phyloP scores from a whole-genome alignment of 2,888 invertebrate species.

The Teleiodes luculella region DNA sequence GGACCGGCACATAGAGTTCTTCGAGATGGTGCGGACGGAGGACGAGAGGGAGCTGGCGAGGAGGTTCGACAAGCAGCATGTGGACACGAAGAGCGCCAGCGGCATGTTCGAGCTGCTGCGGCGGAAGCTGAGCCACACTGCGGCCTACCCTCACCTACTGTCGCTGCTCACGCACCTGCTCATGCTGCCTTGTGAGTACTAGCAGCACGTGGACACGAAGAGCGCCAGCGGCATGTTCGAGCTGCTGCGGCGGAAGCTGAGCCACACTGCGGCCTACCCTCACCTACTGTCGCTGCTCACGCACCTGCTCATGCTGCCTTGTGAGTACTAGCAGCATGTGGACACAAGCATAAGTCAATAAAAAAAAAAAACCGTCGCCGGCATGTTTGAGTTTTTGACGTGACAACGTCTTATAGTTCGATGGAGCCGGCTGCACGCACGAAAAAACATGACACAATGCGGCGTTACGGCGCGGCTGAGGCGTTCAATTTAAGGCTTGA shows the following conservation, averaged over 20 bases:
- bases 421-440: too few relatives aligned
- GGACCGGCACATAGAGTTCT: conserved; percentile 98
- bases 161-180: conserved; percentile 94
- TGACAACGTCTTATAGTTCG: too few relatives aligned
- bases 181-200: conserved; percentile 81
- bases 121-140: conserved; percentile 92
- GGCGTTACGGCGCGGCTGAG: too few relatives aligned
- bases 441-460: too few relatives aligned
- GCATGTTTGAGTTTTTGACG: too few relatives aligned
- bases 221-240: conserved; percentile 95
- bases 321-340: conserved; percentile 32
- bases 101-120: conserved; percentile 94
- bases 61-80: conserved; percentile 93
- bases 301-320: conserved; percentile 90
- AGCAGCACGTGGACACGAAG: not conserved
- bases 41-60: conserved; percentile 96
- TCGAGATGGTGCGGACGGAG: conserved; percentile 98
- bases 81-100: conserved; percentile 95
- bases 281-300: conserved; percentile 94
- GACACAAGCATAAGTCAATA: too few relatives aligned
- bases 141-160: conserved; percentile 95
- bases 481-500: too few relatives aligned
- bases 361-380: too few relatives aligned
- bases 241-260: conserved; percentile 89
- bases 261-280: conserved; percentile 95